Base-by-base conservation (phyloP, 2,888 invertebrate genomes). In the Thecocarcelia acutangulata region DNA sequence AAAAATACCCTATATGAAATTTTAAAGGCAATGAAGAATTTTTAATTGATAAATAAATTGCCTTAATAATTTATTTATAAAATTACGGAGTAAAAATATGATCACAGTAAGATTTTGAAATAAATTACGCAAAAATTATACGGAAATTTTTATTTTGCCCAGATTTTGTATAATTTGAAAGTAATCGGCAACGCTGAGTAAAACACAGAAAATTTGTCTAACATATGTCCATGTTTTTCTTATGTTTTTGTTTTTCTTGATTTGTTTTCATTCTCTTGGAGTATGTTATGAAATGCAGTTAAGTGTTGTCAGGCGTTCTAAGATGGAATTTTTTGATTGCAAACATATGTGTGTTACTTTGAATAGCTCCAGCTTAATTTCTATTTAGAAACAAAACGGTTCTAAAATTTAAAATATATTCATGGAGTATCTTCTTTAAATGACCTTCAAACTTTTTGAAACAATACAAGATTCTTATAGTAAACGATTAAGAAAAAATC, bases 371-470 rank as follows among this genome's bases (percentile, higher is more conserved):
- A 19, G 44, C 9, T 5, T n/a, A n/a, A n/a, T n/a, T n/a, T n/a
- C n/a, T n/a, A n/a, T n/a, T n/a, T n/a, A n/a, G n/a, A n/a, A n/a
- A 33, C 12, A 50, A 17, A n/a, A n/a, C n/a, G n/a, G 44, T 21
- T 24, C 46, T 4, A 37, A 21, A 33, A 48, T n/a, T 19, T n/a
- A 19, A 37, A 13, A 19, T 33, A 12, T 48, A 5, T 21, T 33
- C 33, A 33, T 33, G 33, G 19, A 19, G 8, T 52, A 61, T 44
- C 61, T 61, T 72, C 44, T 11, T 28, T 44, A 13, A 72, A 73
- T 78, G 78, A 78, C 78, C 78, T 79, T 79, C 78, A 79, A 79
- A 73, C 66, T 46, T 54, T 59, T 40, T 37, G 8, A n/a, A 28
- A 46, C 21, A 46, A 46, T 52, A 50, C 8, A 33, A 24, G 24